Percentiles rank a stretch among this genome's conserved stretches.
Evolutionary conservation across 2,888 invertebrate genomes (phyloP).

Genomic region (Syrphus vitripennis): DNA sequence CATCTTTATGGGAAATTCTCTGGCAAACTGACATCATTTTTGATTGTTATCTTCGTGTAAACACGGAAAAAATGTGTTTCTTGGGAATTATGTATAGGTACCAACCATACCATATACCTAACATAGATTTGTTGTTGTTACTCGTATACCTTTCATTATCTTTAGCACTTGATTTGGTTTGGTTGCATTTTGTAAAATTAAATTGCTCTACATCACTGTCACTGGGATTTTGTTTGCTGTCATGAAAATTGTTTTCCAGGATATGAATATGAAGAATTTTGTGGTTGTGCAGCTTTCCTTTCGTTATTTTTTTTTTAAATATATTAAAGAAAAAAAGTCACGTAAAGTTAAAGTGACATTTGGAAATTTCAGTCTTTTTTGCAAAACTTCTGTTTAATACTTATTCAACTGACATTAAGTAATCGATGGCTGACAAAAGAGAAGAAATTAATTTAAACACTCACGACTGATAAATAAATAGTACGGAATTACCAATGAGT

Average conservation of each 20-base stretch:
- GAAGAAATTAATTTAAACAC: too few species aligned
- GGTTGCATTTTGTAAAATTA: slow-evolving; percentile 10
- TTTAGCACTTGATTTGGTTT: not conserved
- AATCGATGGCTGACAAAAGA: too few species aligned
- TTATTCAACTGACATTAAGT: too few species aligned
- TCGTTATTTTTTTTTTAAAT: not conserved
- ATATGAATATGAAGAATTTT: not conserved
- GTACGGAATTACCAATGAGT: too few species aligned
- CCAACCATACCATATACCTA: too few species aligned
- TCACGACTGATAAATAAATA: too few species aligned
- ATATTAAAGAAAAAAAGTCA: too few species aligned
- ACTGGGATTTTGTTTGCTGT: not conserved
- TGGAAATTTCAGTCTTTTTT: too few species aligned
- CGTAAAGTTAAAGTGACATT: too few species aligned
- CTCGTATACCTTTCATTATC: not conserved
- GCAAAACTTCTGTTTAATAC: too few species aligned
- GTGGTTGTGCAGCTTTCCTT: not conserved
- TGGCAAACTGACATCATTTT: slow-evolving; percentile 53
- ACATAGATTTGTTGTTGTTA: not conserved
- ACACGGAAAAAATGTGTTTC: slow-evolving; percentile 35
- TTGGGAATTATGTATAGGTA: slow-evolving; percentile 36
- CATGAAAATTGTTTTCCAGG: not conserved
- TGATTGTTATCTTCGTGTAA: slow-evolving; percentile 61
- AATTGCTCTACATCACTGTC: slow-evolving; percentile 20
- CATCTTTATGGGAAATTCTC: slow-evolving; percentile 56